Base-by-base conservation (phyloP, 1,140 invertebrate species). In the Leptoteleia sp. region DNA sequence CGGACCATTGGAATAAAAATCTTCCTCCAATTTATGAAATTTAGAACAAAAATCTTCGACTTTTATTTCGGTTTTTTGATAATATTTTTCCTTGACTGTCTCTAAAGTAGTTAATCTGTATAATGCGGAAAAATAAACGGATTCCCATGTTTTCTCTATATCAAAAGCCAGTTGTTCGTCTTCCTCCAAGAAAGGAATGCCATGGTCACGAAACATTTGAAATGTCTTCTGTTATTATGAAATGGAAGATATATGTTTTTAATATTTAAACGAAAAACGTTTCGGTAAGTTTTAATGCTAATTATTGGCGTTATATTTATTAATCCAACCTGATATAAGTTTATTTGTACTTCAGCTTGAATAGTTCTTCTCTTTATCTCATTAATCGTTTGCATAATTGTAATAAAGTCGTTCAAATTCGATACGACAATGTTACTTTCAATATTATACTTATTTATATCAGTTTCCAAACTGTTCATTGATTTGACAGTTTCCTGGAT, bases 361-460 rank as follows among this genome's bases (percentile, higher is more conserved):
- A 96, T 90, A 2, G 94, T 94, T 79, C 93, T 91, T 27, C 92
- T 91, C 79, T 94, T 93, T 33, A 97, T 92, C 27, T 92, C 91
- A 3, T 92, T 90, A 48, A 98, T 96, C 0, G 94, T 94, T 79
- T 93, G 92, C 92, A 97, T 93, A 0, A 97, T 93, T 80, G 92
- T 90, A 89, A 96, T 97, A 78, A 97, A 95, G 65, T 95, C 92
- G 54, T 96, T 94, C 7, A 97, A 86, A 11, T 93, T 93, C 71
- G 92, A 93, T 7, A 95, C 94, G 25, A 93, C 92, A 79, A 92
- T 90, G 75, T 94, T 92, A 11, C 95, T 89, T 62, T 93, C 92
- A 50, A 80, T 88, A 22, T 90, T 89, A 4, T 93, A 91, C 15
- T 84, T 85, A 12, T 92, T 89, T 15, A 94, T 93, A 81, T 91